phyloP scores from a whole-genome alignment of 2,888 invertebrate genomes.

The Crepidodera aurea region DNA sequence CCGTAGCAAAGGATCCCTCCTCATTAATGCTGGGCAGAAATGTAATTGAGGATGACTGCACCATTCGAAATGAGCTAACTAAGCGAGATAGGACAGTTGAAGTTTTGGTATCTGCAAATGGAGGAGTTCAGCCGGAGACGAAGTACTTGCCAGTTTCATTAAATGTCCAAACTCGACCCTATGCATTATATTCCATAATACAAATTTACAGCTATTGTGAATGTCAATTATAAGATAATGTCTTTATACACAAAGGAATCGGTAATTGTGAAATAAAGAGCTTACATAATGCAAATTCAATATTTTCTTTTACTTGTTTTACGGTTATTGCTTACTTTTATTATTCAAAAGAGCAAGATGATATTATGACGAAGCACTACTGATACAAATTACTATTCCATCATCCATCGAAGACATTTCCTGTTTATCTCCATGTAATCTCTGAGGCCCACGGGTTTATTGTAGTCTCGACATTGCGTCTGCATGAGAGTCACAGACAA shows the following conservation, averaged over 20 bases:
- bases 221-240: constrained; percentile 21
- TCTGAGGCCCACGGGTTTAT: constrained; percentile 12
- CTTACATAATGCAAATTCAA: not conserved
- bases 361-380: not conserved
- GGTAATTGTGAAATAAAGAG: not conserved
- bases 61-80: constrained; percentile 34
- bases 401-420: constrained; percentile 5
- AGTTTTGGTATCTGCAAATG: constrained; percentile 27
- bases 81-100: constrained; percentile 29
- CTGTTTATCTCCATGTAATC: constrained; percentile 5
- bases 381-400: constrained; percentile 11
- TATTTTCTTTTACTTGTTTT: too few relatives aligned
- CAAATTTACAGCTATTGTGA: not conserved
- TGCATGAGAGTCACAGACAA: constrained; percentile 18
- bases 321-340: too few relatives aligned
- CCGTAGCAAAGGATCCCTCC: constrained; percentile 21
- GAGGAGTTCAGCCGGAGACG: constrained; percentile 10
- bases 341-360: too few relatives aligned
- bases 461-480: constrained; percentile 16
- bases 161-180: constrained; percentile 11
- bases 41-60: constrained; percentile 34
- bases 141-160: constrained; percentile 24
- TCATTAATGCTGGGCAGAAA: constrained; percentile 30
- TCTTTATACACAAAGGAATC: constrained; percentile 5
- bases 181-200: constrained; percentile 6